These are phyloP conservation scores for Phyllopteryx taeniolatus DNA, from an alignment of 2,113 vertebrate species.

Conservation along the genomic window DNA sequence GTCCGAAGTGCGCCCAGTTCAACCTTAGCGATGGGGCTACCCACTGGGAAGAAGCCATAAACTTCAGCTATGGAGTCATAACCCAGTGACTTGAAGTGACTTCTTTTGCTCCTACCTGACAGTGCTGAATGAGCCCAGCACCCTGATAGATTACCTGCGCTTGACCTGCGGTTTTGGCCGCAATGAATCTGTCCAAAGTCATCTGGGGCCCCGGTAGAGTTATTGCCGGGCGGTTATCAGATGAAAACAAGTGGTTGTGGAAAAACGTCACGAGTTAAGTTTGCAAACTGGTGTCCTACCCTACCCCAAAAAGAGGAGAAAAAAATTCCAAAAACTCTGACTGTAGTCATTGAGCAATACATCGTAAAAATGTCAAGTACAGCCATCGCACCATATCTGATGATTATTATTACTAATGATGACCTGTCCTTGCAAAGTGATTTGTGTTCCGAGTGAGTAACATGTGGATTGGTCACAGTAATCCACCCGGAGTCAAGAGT, in stretches of 20 bases:
- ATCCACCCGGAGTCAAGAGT: conserved; percentile 57
- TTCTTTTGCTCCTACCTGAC: conserved; percentile 50
- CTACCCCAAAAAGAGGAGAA: neutral
- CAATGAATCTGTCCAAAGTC: conserved; percentile 93
- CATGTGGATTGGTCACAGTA: conserved; percentile 42
- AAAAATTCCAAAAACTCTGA: neutral
- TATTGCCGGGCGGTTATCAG: conserved; percentile 79
- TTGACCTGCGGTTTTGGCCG: conserved; percentile 81
- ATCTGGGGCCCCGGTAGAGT: conserved; percentile 87
- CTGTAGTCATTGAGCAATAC: neutral
- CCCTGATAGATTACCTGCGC: conserved; percentile 90
- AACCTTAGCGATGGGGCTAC: conserved; percentile 13
- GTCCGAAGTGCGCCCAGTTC: conserved; percentile 17
- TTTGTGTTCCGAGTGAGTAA: conserved; percentile 27
- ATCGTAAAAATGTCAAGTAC: neutral
- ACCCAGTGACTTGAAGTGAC: conserved; percentile 63
- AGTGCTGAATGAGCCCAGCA: conserved; percentile 79
- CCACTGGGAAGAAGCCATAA: conserved; percentile 38
- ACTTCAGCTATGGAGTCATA: conserved; percentile 53
- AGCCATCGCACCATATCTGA: conserved; percentile 8
- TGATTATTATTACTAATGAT: conserved; percentile 4
- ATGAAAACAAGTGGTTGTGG: conserved; percentile 82
- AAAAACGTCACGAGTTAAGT: conserved; percentile 68
- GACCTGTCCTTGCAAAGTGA: conserved; percentile 16
- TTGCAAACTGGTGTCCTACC: conserved; percentile 50